Evolutionary conservation across 2,113 vertebrate genomes (phyloP).

Genomic region (Oreochromis spilurus): DNA sequence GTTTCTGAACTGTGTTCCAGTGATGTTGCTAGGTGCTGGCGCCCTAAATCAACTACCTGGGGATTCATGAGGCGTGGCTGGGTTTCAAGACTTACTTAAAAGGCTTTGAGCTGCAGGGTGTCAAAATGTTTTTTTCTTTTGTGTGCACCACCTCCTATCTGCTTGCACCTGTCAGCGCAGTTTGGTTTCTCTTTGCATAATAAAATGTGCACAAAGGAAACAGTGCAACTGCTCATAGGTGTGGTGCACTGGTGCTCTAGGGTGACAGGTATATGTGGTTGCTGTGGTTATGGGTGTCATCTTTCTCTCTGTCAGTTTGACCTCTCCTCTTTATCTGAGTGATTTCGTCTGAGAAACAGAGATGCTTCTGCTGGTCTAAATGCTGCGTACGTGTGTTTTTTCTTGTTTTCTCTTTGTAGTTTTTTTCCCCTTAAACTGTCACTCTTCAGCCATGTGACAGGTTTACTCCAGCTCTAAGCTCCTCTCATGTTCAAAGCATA

Average conservation of each 20-base stretch:
- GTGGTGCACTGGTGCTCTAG: conserved; percentile 15
- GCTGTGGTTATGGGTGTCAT: conserved; percentile 19
- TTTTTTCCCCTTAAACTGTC: background rate
- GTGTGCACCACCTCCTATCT: background rate
- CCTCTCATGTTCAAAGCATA: background rate
- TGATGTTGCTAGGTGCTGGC: background rate
- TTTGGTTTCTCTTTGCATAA: conserved; percentile 8
- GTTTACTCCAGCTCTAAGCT: background rate
- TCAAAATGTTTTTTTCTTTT: background rate
- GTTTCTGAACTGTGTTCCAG: background rate
- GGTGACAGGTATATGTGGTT: conserved; percentile 30
- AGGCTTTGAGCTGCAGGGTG: conserved; percentile 9
- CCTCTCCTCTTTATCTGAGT: background rate
- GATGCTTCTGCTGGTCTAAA: background rate
- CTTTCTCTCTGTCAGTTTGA: background rate
- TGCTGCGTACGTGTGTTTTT: background rate
- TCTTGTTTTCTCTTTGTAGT: background rate
- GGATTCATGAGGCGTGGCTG: conserved; percentile 11
- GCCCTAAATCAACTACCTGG: background rate
- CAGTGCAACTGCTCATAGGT: background rate
- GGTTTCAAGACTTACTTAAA: conserved; percentile 36
- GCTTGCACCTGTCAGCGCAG: conserved; percentile 12
- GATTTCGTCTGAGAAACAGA: background rate
- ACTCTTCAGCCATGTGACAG: background rate
- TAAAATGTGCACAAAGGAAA: conserved; percentile 31